Conservation (phyloP, 2,888 invertebrate genomes). For the Drosophila cyrtoloma region DNA sequence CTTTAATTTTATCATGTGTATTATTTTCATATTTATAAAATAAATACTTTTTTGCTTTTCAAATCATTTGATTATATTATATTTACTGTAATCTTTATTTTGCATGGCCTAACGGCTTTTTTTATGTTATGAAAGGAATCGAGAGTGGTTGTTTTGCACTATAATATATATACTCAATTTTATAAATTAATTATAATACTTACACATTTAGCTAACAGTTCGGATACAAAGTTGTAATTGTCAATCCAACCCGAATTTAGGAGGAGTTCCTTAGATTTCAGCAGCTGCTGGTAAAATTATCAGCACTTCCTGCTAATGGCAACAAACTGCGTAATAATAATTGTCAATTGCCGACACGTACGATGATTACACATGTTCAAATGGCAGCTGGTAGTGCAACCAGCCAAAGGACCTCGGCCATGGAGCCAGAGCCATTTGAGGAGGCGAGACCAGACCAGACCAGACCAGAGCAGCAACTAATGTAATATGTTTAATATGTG, state of each 20-base stretch:
- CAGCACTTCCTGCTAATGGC: constrained; percentile 76
- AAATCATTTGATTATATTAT: background rate
- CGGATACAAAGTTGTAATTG: background rate
- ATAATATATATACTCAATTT: background rate
- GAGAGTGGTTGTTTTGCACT: background rate
- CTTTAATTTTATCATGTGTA: background rate
- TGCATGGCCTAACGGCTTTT: background rate
- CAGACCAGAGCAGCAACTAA: constrained; percentile 58
- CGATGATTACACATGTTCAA: constrained; percentile 77
- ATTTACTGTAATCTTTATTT: background rate
- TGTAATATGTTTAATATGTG: constrained; percentile 79
- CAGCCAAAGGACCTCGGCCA: constrained; percentile 19
- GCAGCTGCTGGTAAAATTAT: constrained; percentile 50
- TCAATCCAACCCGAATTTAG: background rate
- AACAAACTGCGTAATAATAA: constrained; percentile 78
- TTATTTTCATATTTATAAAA: background rate
- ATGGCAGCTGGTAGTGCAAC: constrained; percentile 60
- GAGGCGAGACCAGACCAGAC: constrained; percentile 18
- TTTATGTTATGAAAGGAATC: background rate
- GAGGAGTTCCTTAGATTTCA: constrained; percentile 23
- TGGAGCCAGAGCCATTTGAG: constrained; percentile 13
- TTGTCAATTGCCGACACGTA: constrained; percentile 79
- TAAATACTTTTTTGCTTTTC: background rate
- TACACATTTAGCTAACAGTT: background rate
- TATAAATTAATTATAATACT: background rate